Evolutionary conservation across 2,888 invertebrate genomes (phyloP), one percentile per base, ranked within the genome.

Genomic region (Eulithis testata): DNA sequence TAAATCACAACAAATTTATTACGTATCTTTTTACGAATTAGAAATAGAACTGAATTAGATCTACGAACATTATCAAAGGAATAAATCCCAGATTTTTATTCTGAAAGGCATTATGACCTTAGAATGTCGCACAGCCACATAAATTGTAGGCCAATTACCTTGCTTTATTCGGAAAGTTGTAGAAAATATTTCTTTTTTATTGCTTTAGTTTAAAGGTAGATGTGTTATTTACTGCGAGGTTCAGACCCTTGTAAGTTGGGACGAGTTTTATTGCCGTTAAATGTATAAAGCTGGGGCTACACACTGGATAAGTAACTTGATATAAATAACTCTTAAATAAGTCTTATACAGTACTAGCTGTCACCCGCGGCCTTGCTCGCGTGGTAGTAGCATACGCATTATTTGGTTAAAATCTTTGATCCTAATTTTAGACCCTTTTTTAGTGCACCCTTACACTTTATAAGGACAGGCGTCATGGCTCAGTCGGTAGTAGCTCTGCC

Each of bases 151-250:
- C 84, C 88, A 88, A 88, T 88, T 88, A 88, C 87, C 69, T 79
- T 80, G 81, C 81, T 84, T 87, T 86, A 86, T 82, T 76, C 82
- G 70, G 72, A 47, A 87, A 85, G 71, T 87, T 86, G 74, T 74
- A 50, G 70, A 75, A 74, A 82, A 88, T 87, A 88, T 85, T 83
- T 87, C 88, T 85, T 87, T 88, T 88, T 88, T 88, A 88, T 88
- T 81, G 79, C 82, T 81, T 78, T 87, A 87, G 86, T 88, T 88
- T 87, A 87, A 85, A 87, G 88, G 88, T 85, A 53, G 68, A 63
- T 66, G 61, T 83, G 81, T 78, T 82, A 84, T 82, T 86, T 85
- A 84, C 79, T 73, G 76, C 71, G 68, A 62, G 66, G 78, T 78
- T 79, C 71, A 68, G 73, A 58, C 71, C 72, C 73, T 76, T 73